These are phyloP conservation scores for Cylloceria caligata DNA, from an alignment of 2,888 invertebrate species.

Conservation along the genomic window DNA sequence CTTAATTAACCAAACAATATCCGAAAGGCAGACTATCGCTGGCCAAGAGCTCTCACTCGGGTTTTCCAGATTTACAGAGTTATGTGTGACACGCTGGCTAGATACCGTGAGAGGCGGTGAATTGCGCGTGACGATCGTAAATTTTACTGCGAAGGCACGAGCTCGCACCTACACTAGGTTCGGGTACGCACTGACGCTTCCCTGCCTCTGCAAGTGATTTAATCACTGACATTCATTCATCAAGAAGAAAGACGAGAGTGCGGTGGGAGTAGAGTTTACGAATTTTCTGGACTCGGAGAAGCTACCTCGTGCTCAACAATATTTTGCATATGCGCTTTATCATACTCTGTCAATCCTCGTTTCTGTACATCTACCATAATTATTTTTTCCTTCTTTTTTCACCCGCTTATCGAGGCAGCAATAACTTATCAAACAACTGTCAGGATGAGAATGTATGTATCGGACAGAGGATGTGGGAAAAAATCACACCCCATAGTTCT, in stretches of 20 bases:
- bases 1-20: background rate
- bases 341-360: background rate
- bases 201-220: constrained; percentile 53
- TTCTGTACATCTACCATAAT: constrained; percentile 28
- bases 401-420: constrained; percentile 13
- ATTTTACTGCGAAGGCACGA: constrained; percentile 40
- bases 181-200: constrained; percentile 28
- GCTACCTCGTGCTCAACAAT: constrained; percentile 7
- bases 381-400: constrained; percentile 8
- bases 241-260: constrained; percentile 30
- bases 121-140: constrained; percentile 56
- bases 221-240: constrained; percentile 60
- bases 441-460: constrained; percentile 25
- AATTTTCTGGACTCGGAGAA: constrained; percentile 38
- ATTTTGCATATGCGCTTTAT: constrained; percentile 20
- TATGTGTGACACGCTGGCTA: constrained; percentile 42
- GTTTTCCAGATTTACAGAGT: constrained; percentile 50
- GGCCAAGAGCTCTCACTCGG: constrained; percentile 9
- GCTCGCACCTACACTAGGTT: constrained; percentile 7
- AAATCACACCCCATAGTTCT: background rate
- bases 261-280: constrained; percentile 11
- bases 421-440: constrained; percentile 39
- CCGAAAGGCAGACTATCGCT: constrained; percentile 3
- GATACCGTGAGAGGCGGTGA: constrained; percentile 45
- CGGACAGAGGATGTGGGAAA: constrained; percentile 3